A percentile compares a stretch with the other conserved stretches of the same genome.
These are phyloP conservation scores for Erebia epiphron DNA, from an alignment of 2,888 invertebrate species.

Conservation along the genomic window DNA sequence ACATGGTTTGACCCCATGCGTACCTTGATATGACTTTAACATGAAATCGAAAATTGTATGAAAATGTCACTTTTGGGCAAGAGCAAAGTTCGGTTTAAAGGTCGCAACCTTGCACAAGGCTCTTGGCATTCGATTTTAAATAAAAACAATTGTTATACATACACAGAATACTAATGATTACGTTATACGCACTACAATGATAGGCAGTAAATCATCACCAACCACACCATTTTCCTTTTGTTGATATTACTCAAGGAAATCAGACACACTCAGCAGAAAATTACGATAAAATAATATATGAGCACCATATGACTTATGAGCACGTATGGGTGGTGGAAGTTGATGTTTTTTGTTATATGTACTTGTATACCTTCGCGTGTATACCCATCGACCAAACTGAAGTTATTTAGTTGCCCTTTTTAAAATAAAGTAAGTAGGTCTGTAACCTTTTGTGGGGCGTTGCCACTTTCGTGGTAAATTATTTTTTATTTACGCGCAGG, in stretches of 20 bases:
- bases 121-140: no score
- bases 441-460: slow-evolving; percentile 7
- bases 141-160: no score
- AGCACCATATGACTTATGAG: neutral
- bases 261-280: neutral
- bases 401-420: slow-evolving; percentile 18
- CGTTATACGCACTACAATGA: no score
- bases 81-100: no score
- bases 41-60: no score
- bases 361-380: neutral
- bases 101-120: no score
- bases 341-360: neutral
- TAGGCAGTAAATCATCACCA: no score
- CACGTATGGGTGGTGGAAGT: neutral
- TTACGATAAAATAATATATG: neutral
- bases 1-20: no score
- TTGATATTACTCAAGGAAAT: slow-evolving; percentile 18
- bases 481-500: slow-evolving; percentile 42
- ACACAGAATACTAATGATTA: no score
- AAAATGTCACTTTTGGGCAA: no score
- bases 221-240: neutral
- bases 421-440: slow-evolving; percentile 29
- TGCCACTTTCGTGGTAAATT: slow-evolving; percentile 29
- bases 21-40: no score
- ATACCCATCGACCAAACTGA: slow-evolving; percentile 11